Percentiles rank a stretch among this genome's conserved stretches.
These are phyloP conservation scores for Mormyrus proboscirostris DNA, from an alignment of 2,797 vertebrate genomes.

Conservation along the genomic window DNA sequence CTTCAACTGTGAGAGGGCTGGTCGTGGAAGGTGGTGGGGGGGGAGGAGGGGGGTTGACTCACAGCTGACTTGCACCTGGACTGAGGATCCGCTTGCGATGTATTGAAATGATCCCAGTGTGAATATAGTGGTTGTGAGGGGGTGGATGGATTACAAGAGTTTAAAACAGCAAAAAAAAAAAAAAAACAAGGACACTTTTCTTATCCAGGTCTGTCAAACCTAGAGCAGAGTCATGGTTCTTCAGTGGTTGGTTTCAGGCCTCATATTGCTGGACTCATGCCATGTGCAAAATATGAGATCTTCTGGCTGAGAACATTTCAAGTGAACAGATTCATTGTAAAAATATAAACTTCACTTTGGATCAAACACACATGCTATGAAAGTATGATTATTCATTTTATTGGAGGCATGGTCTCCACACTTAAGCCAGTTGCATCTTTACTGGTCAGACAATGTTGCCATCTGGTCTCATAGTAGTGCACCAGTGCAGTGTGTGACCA, in stretches of 20 bases:
- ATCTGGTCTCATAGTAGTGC: not conserved
- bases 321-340: not conserved
- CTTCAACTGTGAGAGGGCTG: not conserved
- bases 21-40: not conserved
- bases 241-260: not conserved
- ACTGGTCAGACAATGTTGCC: not conserved
- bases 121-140: not conserved
- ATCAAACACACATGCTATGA: not conserved
- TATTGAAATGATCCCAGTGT: not conserved
- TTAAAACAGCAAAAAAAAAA: not conserved
- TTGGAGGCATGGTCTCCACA: not conserved
- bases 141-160: not conserved
- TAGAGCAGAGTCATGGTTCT: not conserved
- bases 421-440: not conserved
- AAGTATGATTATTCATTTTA: not conserved
- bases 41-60: not conserved
- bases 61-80: slow-evolving; percentile 25
- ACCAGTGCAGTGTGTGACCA: not conserved
- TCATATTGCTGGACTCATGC: not conserved
- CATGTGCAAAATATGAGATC: not conserved
- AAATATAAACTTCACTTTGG: not conserved
- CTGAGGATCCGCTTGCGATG: slow-evolving; percentile 15
- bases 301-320: not conserved
- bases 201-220: not conserved
- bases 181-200: not conserved